A percentile compares a stretch with the other conserved stretches of the same genome.
These are phyloP conservation scores for Zosterops borbonicus DNA, from an alignment of 2,113 vertebrate genomes.

Conservation along the genomic window DNA sequence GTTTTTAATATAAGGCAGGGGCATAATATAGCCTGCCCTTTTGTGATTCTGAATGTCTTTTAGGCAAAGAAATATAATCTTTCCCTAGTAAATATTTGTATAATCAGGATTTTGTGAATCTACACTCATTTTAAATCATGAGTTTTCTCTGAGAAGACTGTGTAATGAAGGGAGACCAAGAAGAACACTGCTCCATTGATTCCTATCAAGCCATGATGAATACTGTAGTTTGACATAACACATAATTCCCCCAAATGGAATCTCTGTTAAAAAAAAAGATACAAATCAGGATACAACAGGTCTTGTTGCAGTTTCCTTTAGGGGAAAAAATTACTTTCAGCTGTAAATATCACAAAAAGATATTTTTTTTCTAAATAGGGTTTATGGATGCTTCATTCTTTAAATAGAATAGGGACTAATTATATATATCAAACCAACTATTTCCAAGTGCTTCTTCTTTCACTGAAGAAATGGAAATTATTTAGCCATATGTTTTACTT, in stretches of 20 bases:
- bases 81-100: slow-evolving; percentile 10
- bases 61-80: not conserved
- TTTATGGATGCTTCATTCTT: not conserved
- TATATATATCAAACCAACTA: not conserved
- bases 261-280: not conserved
- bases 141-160: slow-evolving; percentile 5
- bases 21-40: not conserved
- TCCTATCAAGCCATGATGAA: slow-evolving; percentile 31
- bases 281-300: not conserved
- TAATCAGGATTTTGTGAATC: slow-evolving; percentile 18
- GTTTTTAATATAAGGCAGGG: not conserved
- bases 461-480: not conserved
- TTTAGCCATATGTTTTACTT: not conserved
- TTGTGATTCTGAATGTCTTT: not conserved
- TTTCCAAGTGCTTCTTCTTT: not conserved
- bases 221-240: not conserved
- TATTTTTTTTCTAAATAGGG: not conserved
- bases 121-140: not conserved
- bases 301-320: not conserved
- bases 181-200: slow-evolving; percentile 59
- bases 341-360: not conserved
- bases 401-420: not conserved
- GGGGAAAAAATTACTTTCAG: not conserved
- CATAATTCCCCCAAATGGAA: not conserved
- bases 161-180: slow-evolving; percentile 15